Conservation (phyloP, 23 tunicate species). For the Ascidia mentula region DNA sequence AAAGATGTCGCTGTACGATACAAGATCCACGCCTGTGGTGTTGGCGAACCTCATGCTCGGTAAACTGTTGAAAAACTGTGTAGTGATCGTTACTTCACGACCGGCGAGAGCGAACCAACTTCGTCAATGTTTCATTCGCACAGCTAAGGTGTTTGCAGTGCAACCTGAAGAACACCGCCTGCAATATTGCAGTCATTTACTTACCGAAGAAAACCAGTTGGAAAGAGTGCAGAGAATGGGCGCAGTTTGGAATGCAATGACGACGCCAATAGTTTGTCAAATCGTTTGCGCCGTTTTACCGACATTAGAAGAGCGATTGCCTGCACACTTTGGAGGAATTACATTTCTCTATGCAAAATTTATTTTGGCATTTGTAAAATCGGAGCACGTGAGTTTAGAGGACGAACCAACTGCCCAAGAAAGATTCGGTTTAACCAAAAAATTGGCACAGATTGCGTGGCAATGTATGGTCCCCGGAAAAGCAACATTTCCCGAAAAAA, state of each 20-base stretch:
- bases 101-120: not conserved
- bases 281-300: not conserved
- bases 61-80: not conserved
- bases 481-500: not conserved
- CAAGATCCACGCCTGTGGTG: not conserved
- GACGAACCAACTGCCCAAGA: not conserved
- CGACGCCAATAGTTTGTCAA: not conserved
- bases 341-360: not conserved
- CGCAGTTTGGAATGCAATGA: not conserved
- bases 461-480: not conserved
- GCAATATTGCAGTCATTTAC: not conserved
- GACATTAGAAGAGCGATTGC: not conserved
- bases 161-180: not conserved
- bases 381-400: not conserved
- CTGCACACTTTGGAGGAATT: not conserved
- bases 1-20: not conserved
- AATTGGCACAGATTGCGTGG: not conserved
- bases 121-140: not conserved
- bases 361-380: not conserved
- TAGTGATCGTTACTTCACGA: not conserved
- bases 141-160: not conserved
- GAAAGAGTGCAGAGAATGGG: not conserved
- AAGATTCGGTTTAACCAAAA: not conserved
- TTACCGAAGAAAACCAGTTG: not conserved
- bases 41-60: constrained; percentile 2